Evolutionary conservation across 2,113 vertebrate genomes (phyloP).

Genomic region (Lucifuga dentata): DNA sequence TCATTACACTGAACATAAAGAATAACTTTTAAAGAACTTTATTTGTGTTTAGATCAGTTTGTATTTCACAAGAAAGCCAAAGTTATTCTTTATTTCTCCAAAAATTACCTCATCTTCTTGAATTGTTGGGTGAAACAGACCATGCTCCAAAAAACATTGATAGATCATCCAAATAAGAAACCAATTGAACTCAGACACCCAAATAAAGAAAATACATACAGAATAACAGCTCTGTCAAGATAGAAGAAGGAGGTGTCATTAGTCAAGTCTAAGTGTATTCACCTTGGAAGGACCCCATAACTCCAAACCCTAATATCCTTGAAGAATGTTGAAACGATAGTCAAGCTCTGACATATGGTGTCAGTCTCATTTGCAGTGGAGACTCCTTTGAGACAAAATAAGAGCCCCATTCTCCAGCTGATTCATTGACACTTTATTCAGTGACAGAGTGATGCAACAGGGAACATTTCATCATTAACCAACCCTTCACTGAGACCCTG

Average conservation of each 20-base stretch:
- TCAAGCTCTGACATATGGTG: slow-evolving; percentile 25
- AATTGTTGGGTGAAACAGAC: slow-evolving; percentile 23
- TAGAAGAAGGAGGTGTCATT: slow-evolving; percentile 19
- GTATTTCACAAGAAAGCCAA: not conserved
- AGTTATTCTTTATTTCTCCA: not conserved
- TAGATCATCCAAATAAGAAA: too few relatives aligned
- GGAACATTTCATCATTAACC: slow-evolving; percentile 45
- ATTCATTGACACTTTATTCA: slow-evolving; percentile 34
- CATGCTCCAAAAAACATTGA: too few relatives aligned
- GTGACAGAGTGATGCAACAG: slow-evolving; percentile 10
- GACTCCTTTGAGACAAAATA: slow-evolving; percentile 19
- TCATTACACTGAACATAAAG: slow-evolving; percentile 5
- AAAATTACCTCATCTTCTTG: slow-evolving; percentile 12
- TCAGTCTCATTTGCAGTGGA: slow-evolving; percentile 32
- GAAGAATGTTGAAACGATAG: slow-evolving; percentile 24
- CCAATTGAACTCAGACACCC: too few relatives aligned
- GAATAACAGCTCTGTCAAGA: too few relatives aligned
- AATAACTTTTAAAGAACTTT: not conserved
- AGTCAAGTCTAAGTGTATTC: slow-evolving; percentile 35
- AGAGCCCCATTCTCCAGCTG: slow-evolving; percentile 49
- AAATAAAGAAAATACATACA: too few relatives aligned
- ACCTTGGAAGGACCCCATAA: slow-evolving; percentile 36
- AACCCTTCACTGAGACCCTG: slow-evolving; percentile 55
- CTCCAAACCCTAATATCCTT: slow-evolving; percentile 25
- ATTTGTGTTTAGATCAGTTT: not conserved